Evolutionary conservation across 2,113 vertebrate species (phyloP), one percentile per base, ranked within the genome.

Genomic region (Muscicapa adusta): DNA sequence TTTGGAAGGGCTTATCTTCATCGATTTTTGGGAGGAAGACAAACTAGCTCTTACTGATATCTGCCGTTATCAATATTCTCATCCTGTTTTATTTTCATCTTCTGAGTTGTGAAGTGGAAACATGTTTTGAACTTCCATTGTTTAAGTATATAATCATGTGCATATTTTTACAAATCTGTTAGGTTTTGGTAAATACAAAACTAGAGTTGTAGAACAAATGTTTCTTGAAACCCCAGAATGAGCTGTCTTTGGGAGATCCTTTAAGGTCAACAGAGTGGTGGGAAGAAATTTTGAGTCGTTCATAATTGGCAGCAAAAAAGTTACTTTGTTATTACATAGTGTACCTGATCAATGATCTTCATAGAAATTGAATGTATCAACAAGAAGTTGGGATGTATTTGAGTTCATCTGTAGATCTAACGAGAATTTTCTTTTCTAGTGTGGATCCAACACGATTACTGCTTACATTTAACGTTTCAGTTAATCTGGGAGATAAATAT

Each of bases 401-500:
- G 48, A 81, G n/a, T 61, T 84, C 5, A 70, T 85, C 53, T 97
- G 77, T 96, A 91, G 57, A 82, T 91, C 95, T 97, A 97, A 92
- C 91, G 88, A 90, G 83, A 88, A 16, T 94, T 97, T 96, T 97
- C 91, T 95, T 96, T 98, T 97, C 82, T 95, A 99, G 99, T 91
- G 99, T 99, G 98, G 99, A 99, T 97, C 99, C 99, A 82, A 99
- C 99, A 14, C 98, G 99, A 88, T 98, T 99, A 88, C 98, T 99
- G 42, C 98, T 99, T 97, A 99, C 99, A 24, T 99, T 99, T 97
- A 99, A 99, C 89, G 99, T 99, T 96, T 99, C 99, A 2, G 98
- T 99, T 95, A 99, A 99, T 97, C 98, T 99, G 95, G 99, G 99
- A 63, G 99, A 99, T 98, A 99, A 99, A 95, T 99, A 99, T 95